Base-by-base conservation (phyloP, 2,797 vertebrate genomes). In the Schizopygopsis malacanthus region DNA sequence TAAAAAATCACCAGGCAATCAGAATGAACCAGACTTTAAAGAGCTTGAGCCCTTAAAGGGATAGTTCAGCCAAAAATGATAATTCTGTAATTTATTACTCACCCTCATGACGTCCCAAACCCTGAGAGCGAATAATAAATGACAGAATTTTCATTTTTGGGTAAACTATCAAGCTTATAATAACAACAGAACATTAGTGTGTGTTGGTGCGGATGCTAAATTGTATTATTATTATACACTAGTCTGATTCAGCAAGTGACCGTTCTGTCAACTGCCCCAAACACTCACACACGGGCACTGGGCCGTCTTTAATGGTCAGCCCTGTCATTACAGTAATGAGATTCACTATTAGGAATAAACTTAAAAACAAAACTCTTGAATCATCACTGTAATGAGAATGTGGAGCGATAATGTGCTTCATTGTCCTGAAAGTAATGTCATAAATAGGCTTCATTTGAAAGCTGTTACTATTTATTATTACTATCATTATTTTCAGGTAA, bases 261-360 rank as follows among this genome's bases (percentile, higher is more conserved):
- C 28, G 3, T 22, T 77, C 45, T 2, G 25, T 52, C 11, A 39
- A 56, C 33, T 15, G 52, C 52, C 33, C 11, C 16, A 75, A 33
- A 20, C 33, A 5, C 47, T 54, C 7, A 12, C 73, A 54, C 9
- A 43, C 4, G 13, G 54, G 76, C 18, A 76, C 12, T 56, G 11
- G 22, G 75, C 77, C 41, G 63, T 45, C 39, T 16, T 8, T 65
- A 65, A 65, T 65, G 59, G 59, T 28, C 41, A 45, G 41, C 39
- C 16, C n/a, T 79, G 43, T 15, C 50, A 28, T 50, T 50, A 73
- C n/a, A 73, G 71, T 50, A 50, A 73, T 18, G 45, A 73, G 43
- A 50, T 50, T 28, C 43, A n/a, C 22, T 13, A 28, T 45, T 45
- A 73, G 71, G 71, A 73, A 73, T 73, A 43, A 71, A 71, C 39